Percentiles rank a stretch among this genome's conserved stretches.
Conservation (phyloP, 2,888 invertebrate species). For the Chrysolina americana region DNA sequence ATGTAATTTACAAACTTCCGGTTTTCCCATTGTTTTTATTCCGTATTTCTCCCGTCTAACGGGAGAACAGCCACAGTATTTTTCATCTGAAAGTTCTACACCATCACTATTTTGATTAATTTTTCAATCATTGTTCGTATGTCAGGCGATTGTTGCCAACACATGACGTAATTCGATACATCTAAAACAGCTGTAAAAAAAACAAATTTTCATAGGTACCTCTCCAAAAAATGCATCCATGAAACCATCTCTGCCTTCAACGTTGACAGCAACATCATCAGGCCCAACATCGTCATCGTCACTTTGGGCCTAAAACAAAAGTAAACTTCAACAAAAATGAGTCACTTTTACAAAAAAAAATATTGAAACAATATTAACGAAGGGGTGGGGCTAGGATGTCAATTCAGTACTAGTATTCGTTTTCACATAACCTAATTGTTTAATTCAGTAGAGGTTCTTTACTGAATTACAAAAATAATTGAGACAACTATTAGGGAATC, state of each 20-base stretch:
- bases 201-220: constrained; percentile 75
- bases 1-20: too few relatives aligned
- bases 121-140: constrained; percentile 30
- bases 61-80: constrained; percentile 8
- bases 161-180: constrained; percentile 32
- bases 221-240: constrained; percentile 99
- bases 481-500: not conserved
- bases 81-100: not conserved
- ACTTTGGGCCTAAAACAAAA: constrained; percentile 89
- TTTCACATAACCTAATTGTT: constrained; percentile 63
- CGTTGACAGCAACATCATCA: constrained; percentile 96
- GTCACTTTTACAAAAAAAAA: constrained; percentile 17
- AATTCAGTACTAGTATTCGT: constrained; percentile 42
- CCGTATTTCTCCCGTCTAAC: not conserved
- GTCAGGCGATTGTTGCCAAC: constrained; percentile 31
- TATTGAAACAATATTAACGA: constrained; percentile 30
- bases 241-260: constrained; percentile 93
- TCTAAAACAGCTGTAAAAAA: not conserved
- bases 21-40: too few relatives aligned
- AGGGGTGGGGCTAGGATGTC: constrained; percentile 62
- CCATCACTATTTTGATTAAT: not conserved
- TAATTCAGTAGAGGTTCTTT: constrained; percentile 39
- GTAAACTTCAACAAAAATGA: constrained; percentile 30
- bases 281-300: constrained; percentile 96
- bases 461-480: constrained; percentile 44